Percentiles rank a stretch among this genome's conserved stretches.
Conservation (phyloP, 2,888 invertebrate genomes). For the Drosophila leonis region DNA sequence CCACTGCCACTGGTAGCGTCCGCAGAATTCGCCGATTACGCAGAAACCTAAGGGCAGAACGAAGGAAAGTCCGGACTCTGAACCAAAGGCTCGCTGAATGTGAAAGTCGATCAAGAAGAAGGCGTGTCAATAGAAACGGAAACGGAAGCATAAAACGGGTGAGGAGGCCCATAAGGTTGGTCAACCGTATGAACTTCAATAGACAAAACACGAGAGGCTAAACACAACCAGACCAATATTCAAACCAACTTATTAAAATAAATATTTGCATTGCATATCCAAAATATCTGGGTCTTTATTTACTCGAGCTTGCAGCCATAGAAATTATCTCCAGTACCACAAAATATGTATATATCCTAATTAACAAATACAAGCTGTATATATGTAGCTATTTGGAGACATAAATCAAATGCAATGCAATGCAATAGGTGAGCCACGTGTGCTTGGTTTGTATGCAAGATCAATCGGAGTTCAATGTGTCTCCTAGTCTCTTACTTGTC, state of each 20-base stretch:
- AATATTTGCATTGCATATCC: conserved; percentile 3
- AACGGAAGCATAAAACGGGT: not conserved
- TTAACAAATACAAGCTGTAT: no score
- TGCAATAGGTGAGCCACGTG: no score
- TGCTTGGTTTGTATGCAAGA: no score
- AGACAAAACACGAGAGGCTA: not conserved
- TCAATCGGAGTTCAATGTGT: no score
- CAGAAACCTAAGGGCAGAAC: not conserved
- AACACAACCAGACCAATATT: not conserved
- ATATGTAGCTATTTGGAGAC: no score
- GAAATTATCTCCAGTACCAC: not conserved
- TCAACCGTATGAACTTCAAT: not conserved
- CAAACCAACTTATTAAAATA: not conserved
- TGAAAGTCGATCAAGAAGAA: not conserved
- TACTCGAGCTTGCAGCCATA: not conserved
- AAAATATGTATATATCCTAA: no score
- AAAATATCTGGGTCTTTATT: not conserved
- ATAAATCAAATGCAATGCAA: no score
- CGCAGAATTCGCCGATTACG: not conserved
- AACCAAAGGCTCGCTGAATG: not conserved
- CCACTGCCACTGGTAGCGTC: not conserved
- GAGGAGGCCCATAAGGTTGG: not conserved
- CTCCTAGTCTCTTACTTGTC: no score
- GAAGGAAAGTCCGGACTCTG: not conserved
- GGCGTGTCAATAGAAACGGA: not conserved